Evolutionary conservation across 2,888 invertebrate genomes (phyloP).

Genomic region (Chymomyza amoena): DNA sequence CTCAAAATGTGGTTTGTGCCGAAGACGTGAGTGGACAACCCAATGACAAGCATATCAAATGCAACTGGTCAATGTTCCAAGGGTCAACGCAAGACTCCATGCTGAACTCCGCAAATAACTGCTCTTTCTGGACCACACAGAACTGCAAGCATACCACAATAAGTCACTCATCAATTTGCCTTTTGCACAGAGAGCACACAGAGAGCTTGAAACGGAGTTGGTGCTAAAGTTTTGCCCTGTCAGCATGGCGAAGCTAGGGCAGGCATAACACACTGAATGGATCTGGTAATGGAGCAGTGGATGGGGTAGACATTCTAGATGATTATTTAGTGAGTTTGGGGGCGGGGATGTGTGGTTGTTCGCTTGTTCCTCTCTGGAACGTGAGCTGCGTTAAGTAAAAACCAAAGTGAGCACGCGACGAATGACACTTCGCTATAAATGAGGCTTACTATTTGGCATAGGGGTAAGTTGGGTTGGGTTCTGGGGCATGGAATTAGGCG

Average conservation of each 20-base stretch:
- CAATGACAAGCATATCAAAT: slow-evolving; percentile 43
- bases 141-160: slow-evolving; percentile 38
- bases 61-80: slow-evolving; percentile 31
- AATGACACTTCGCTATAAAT: slow-evolving; percentile 34
- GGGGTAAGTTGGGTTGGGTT: not conserved
- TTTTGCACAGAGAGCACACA: slow-evolving; percentile 3
- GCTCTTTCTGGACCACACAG: slow-evolving; percentile 25
- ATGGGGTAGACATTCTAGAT: not conserved
- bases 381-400: slow-evolving; percentile 68
- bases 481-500: slow-evolving; percentile 58
- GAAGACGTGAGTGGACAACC: slow-evolving; percentile 58
- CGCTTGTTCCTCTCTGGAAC: slow-evolving; percentile 31
- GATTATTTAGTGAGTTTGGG: not conserved
- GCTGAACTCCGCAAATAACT: slow-evolving; percentile 22
- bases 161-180: slow-evolving; percentile 65
- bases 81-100: not conserved
- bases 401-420: slow-evolving; percentile 62
- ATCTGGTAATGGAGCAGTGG: slow-evolving; percentile 13
- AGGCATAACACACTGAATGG: slow-evolving; percentile 3
- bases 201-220: slow-evolving; percentile 33
- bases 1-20: slow-evolving; percentile 12
- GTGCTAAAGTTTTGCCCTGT: slow-evolving; percentile 41
- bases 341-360: slow-evolving; percentile 34
- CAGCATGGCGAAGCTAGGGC: slow-evolving; percentile 11
- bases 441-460: not conserved